These are phyloP conservation scores for Lutraria lutraria DNA, from an alignment of 2,888 invertebrate species.

Conservation along the genomic window DNA sequence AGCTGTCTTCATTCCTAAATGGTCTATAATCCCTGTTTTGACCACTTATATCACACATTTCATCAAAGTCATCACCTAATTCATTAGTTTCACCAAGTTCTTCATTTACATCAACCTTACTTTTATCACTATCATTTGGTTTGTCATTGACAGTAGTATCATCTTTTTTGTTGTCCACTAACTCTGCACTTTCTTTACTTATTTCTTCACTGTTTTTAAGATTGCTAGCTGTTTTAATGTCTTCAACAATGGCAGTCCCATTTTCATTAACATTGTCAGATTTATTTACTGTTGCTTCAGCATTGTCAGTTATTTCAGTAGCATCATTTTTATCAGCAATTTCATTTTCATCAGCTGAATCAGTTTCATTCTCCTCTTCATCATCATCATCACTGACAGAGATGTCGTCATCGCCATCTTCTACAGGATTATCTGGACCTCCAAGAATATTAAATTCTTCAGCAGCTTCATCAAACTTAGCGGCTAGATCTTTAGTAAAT, in stretches of 20 bases:
- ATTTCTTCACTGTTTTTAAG: background rate
- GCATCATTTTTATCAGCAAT: constrained; percentile 81
- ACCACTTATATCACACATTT: constrained; percentile 84
- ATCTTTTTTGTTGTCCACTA: background rate
- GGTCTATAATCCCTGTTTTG: constrained; percentile 81
- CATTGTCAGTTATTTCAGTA: background rate
- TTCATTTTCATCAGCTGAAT: constrained; percentile 68
- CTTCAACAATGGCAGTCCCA: background rate
- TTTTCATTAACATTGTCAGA: constrained; percentile 64
- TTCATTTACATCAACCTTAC: background rate
- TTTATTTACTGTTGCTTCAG: constrained; percentile 74
- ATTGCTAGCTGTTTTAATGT: background rate
- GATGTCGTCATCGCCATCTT: constrained; percentile 65
- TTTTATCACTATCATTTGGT: constrained; percentile 10
- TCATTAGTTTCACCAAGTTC: background rate
- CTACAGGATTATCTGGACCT: constrained; percentile 71
- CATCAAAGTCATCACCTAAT: constrained; percentile 63
- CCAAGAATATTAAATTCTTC: constrained; percentile 78
- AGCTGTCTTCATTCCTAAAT: constrained; percentile 81
- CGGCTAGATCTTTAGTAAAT: constrained; percentile 93
- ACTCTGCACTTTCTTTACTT: background rate
- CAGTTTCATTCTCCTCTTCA: constrained; percentile 70
- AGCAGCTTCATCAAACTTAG: constrained; percentile 82
- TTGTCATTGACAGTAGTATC: constrained; percentile 26
- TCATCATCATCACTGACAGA: constrained; percentile 62